Evolutionary conservation across 2,888 invertebrate species (phyloP).

Genomic region (Erannis defoliaria): DNA sequence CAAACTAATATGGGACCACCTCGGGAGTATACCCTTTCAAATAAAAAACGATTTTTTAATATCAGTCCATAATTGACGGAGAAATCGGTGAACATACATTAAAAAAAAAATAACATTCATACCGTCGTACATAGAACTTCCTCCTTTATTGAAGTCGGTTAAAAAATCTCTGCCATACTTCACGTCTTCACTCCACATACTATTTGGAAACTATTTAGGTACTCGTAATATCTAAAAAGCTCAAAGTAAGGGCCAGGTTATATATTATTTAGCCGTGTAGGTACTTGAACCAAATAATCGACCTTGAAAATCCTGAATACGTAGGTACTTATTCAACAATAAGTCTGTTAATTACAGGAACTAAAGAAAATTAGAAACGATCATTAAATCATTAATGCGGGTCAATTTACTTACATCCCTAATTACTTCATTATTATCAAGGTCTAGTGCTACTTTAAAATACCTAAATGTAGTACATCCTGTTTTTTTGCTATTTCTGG

Average conservation of each 20-base stretch:
- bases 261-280: not conserved
- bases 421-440: not conserved
- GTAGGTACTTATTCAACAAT: not conserved
- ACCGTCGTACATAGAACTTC: no score
- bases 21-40: no score
- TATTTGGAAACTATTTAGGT: no score
- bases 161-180: no score
- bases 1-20: no score
- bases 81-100: no score
- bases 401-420: not conserved
- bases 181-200: no score
- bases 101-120: no score
- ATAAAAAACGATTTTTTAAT: no score
- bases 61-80: no score
- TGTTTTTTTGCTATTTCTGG: no score
- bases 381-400: not conserved
- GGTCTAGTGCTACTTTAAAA: not conserved
- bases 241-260: not conserved
- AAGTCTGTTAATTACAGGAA: conserved; percentile 1
- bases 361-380: not conserved
- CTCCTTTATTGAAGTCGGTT: no score
- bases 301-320: conserved; percentile 3
- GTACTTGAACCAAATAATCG: not conserved
- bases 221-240: not conserved
- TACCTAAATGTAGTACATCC: not conserved